phyloP scores from a whole-genome alignment of 2,797 vertebrate species.

The Lindbergichthys nudifrons region DNA sequence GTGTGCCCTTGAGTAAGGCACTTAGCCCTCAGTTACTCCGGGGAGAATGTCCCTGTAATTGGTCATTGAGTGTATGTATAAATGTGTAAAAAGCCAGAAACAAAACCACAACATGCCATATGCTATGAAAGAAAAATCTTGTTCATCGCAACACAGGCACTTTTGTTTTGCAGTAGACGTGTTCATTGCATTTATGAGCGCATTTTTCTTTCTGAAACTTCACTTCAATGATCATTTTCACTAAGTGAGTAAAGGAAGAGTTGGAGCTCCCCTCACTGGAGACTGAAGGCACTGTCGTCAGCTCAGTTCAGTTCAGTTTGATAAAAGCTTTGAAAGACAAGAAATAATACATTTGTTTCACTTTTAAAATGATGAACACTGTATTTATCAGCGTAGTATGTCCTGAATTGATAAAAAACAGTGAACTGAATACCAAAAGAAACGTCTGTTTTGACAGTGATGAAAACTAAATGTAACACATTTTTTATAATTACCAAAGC shows the following conservation, averaged over 20 bases:
- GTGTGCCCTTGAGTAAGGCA: too few relatives aligned
- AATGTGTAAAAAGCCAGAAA: not conserved
- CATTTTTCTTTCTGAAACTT: not conserved
- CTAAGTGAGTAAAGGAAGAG: not conserved
- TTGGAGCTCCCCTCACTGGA: not conserved
- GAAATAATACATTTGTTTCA: not conserved
- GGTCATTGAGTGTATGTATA: not conserved
- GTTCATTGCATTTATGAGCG: not conserved
- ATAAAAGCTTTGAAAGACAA: not conserved
- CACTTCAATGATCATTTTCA: not conserved
- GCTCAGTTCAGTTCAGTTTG: not conserved
- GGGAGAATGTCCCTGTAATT: too few relatives aligned
- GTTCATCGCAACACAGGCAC: not conserved
- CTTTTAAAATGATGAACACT: not conserved
- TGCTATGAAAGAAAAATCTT: not conserved
- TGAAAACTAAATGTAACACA: not conserved
- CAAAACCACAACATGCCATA: not conserved
- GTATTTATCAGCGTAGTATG: not conserved
- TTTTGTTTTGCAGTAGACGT: not conserved
- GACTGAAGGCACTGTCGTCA: not conserved
- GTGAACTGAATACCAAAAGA: not conserved
- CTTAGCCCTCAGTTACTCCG: too few relatives aligned
- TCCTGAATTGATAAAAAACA: not conserved
- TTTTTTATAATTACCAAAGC: not conserved
- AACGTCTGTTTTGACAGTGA: not conserved